These are phyloP conservation scores for Eupleurogrammus muticus DNA, from an alignment of 2,797 vertebrate species.

Conservation along the genomic window DNA sequence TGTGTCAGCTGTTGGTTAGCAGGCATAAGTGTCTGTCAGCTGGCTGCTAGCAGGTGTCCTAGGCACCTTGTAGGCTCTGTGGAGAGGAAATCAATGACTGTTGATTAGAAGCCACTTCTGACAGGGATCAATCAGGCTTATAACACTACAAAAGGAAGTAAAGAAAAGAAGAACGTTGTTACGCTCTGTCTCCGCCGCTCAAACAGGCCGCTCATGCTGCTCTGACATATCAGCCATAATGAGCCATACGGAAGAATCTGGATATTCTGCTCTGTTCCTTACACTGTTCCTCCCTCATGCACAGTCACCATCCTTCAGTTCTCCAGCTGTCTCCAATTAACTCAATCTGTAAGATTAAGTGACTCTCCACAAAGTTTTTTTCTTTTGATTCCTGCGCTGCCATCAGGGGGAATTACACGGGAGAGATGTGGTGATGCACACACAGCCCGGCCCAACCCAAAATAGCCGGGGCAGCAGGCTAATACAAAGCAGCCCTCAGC, in stretches of 20 bases:
- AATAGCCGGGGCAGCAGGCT: constrained; percentile 52
- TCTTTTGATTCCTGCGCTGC: constrained; percentile 49
- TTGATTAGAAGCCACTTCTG: constrained; percentile 70
- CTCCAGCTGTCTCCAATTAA: constrained; percentile 48
- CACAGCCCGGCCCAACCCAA: constrained; percentile 39
- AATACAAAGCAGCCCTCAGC: constrained; percentile 40
- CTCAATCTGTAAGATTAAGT: constrained; percentile 43
- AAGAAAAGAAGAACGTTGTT: constrained; percentile 38
- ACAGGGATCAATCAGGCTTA: constrained; percentile 68
- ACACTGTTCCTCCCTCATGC: constrained; percentile 16
- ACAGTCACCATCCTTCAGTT: constrained; percentile 53
- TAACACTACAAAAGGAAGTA: constrained; percentile 42
- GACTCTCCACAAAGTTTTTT: constrained; percentile 44
- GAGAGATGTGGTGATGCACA: constrained; percentile 44
- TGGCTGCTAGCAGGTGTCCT: constrained; percentile 79
- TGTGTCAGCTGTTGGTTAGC: constrained; percentile 78
- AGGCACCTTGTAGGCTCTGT: constrained; percentile 67
- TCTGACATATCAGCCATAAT: constrained; percentile 38
- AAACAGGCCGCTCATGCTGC: constrained; percentile 46
- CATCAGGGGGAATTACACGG: constrained; percentile 57
- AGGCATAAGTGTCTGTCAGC: constrained; percentile 79
- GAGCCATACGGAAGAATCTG: constrained; percentile 40
- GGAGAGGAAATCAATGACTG: constrained; percentile 77
- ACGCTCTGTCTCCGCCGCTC: constrained; percentile 22
- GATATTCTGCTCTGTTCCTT: constrained; percentile 38